These are phyloP conservation scores for Tridacna crocea DNA, from an alignment of 2,888 invertebrate genomes.

Conservation along the genomic window DNA sequence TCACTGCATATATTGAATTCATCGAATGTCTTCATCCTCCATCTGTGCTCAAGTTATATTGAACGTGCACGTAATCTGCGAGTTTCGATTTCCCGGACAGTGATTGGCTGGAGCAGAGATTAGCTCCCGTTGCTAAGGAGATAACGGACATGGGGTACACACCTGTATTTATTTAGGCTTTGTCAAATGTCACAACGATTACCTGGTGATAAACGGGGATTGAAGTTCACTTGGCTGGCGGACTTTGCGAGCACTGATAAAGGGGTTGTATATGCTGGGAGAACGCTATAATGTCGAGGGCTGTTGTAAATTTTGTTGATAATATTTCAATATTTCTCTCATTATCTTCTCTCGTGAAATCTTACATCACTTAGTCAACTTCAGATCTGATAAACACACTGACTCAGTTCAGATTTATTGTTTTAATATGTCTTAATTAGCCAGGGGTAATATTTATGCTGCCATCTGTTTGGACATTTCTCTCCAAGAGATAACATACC, in stretches of 20 bases:
- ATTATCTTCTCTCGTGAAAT: conserved; percentile 51
- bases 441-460: neutral
- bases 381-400: conserved; percentile 31
- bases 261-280: conserved; percentile 6
- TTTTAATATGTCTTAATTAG: conserved; percentile 20
- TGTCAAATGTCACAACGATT: conserved; percentile 62
- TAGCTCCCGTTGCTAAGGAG: conserved; percentile 52
- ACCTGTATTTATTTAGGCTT: conserved; percentile 63
- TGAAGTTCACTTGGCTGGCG: conserved; percentile 56
- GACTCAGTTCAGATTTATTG: conserved; percentile 44
- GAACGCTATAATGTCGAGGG: conserved; percentile 42
- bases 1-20: conserved; percentile 30
- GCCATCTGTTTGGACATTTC: neutral
- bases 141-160: conserved; percentile 45
- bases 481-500: too few species aligned
- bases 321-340: conserved; percentile 58
- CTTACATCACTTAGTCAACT: conserved; percentile 55
- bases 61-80: conserved; percentile 49
- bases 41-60: conserved; percentile 46
- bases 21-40: conserved; percentile 39
- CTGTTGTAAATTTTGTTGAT: conserved; percentile 52
- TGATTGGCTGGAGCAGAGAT: conserved; percentile 49
- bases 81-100: conserved; percentile 29
- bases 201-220: conserved; percentile 52
- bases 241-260: conserved; percentile 58